phyloP scores from a whole-genome alignment of 2,888 invertebrate genomes.

The Myathropa florea region DNA sequence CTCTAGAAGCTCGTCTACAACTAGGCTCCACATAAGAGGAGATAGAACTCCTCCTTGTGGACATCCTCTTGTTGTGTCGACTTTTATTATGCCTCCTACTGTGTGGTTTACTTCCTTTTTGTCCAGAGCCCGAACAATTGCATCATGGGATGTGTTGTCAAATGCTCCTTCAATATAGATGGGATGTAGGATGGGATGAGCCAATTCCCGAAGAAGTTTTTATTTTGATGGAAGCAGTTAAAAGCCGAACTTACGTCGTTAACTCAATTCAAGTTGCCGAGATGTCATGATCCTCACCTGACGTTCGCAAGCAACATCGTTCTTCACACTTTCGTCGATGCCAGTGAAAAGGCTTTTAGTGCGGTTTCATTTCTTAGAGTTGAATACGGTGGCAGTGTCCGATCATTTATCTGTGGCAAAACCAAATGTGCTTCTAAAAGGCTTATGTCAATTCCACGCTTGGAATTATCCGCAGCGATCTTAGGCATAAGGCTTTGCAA shows the following conservation, averaged over 20 bases:
- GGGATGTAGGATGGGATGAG: slow-evolving; percentile 14
- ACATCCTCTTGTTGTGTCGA: no score
- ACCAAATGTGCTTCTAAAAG: not conserved
- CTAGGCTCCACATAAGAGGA: no score
- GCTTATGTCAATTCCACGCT: not conserved
- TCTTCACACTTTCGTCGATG: slow-evolving; percentile 36
- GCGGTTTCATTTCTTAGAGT: slow-evolving; percentile 16
- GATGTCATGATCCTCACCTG: slow-evolving; percentile 27
- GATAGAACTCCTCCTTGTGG: no score
- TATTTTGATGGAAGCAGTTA: slow-evolving; percentile 1
- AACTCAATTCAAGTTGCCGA: slow-evolving; percentile 30
- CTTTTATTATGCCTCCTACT: no score
- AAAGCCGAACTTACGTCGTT: not conserved
- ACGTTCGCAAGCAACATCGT: slow-evolving; percentile 47
- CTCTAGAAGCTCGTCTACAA: no score
- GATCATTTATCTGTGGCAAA: slow-evolving; percentile 9
- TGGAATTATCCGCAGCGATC: slow-evolving; percentile 3
- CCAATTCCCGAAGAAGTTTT: slow-evolving; percentile 12
- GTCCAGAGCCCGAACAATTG: no score
- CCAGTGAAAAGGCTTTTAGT: slow-evolving; percentile 29
- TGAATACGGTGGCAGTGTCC: not conserved
- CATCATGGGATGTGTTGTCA: no score
- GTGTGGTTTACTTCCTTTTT: no score
- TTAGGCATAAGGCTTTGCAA: not conserved
- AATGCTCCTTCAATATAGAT: no score